phyloP scores from a whole-genome alignment of 2,113 vertebrate species.

The Erpornis zantholeuca region DNA sequence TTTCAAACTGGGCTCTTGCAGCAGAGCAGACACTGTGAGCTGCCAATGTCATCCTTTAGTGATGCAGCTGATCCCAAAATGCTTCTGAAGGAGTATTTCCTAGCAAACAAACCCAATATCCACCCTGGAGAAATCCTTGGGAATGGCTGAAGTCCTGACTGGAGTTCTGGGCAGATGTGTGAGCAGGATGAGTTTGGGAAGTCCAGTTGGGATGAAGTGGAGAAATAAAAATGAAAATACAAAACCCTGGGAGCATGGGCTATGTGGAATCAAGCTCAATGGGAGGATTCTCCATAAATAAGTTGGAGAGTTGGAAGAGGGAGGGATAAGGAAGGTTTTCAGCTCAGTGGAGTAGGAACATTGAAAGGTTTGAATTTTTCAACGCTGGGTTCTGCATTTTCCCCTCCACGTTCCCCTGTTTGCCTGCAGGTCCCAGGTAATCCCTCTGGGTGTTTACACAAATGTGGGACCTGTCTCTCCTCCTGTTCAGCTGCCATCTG shows the following conservation, averaged over 20 bases:
- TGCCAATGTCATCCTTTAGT: background rate
- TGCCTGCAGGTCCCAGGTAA: background rate
- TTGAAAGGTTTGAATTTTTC: background rate
- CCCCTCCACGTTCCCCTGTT: background rate
- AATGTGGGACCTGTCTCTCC: background rate
- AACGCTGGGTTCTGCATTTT: background rate
- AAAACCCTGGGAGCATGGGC: accelerated
- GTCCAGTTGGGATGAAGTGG: background rate
- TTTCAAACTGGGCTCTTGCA: background rate
- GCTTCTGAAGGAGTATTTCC: background rate
- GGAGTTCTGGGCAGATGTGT: background rate
- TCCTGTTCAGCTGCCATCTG: background rate
- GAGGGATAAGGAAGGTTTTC: background rate
- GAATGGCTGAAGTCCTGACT: background rate
- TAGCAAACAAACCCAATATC: accelerated
- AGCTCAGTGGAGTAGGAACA: background rate
- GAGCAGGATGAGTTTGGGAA: background rate
- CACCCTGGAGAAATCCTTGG: background rate
- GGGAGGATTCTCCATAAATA: background rate
- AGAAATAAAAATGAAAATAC: background rate
- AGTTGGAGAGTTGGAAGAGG: background rate
- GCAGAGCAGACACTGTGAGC: background rate
- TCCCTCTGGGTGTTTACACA: background rate
- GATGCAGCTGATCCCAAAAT: background rate
- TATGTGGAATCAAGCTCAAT: background rate